phyloP scores from a whole-genome alignment of 2,888 invertebrate genomes.

The Masnerella sp. region DNA sequence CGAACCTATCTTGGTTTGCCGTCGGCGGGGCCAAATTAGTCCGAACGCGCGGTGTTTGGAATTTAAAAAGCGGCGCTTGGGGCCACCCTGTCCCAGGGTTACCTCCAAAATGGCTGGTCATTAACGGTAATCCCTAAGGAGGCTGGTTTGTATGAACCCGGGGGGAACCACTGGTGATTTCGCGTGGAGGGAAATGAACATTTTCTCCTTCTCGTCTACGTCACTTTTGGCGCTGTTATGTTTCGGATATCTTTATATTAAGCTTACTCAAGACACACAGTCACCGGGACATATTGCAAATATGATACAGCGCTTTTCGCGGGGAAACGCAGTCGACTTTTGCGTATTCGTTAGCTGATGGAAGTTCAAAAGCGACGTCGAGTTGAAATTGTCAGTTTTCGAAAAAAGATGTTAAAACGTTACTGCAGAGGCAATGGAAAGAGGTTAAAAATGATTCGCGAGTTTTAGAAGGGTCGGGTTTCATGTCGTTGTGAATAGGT shows the following conservation, averaged over 20 bases:
- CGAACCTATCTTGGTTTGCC: too few species aligned
- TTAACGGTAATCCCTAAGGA: conserved; percentile 48
- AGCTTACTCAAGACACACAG: conserved; percentile 5
- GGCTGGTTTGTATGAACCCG: conserved; percentile 43
- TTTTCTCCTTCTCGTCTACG: conserved; percentile 32
- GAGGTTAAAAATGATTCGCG: too few species aligned
- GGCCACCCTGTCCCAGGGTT: conserved; percentile 37
- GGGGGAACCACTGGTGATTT: conserved; percentile 36
- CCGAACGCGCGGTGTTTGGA: too few species aligned
- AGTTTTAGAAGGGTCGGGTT: too few species aligned
- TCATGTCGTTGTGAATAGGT: too few species aligned
- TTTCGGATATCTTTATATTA: conserved; percentile 35
- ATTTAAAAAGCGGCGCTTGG: too few species aligned
- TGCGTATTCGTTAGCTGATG: conserved; percentile 3
- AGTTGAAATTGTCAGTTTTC: not conserved
- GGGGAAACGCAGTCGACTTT: not conserved
- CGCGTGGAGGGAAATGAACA: conserved; percentile 44
- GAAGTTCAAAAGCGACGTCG: not conserved
- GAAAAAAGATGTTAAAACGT: not conserved
- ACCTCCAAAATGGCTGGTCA: conserved; percentile 46
- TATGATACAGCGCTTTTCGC: conserved; percentile 1
- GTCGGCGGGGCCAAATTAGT: too few species aligned
- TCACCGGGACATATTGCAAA: conserved; percentile 5
- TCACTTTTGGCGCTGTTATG: conserved; percentile 27
- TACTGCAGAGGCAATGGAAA: too few species aligned